Percentiles rank a stretch among this genome's conserved stretches.
Evolutionary conservation across 2,888 invertebrate genomes (phyloP).

Genomic region (Drosophila falleni): DNA sequence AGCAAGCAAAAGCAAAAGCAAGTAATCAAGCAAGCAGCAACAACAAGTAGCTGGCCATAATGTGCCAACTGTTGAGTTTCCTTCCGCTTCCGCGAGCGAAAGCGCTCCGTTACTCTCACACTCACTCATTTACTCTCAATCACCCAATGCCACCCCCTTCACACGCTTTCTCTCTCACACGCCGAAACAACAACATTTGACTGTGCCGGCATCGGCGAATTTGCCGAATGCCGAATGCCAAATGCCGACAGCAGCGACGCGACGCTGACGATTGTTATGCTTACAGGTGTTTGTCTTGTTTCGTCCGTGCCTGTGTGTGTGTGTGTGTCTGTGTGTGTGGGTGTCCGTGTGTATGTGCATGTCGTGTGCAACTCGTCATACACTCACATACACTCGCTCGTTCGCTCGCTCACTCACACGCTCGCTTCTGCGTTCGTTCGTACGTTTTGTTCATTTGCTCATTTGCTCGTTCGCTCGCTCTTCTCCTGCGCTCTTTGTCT

Average conservation of each 20-base stretch:
- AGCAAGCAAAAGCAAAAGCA: slow-evolving; percentile 5
- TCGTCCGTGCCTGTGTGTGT: slow-evolving; percentile 8
- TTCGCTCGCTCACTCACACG: slow-evolving; percentile 15
- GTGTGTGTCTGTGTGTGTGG: background rate
- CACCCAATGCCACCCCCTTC: background rate
- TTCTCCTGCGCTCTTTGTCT: slow-evolving; percentile 25
- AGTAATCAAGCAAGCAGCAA: slow-evolving; percentile 19
- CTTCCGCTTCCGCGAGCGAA: slow-evolving; percentile 66
- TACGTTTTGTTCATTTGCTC: slow-evolving; percentile 11
- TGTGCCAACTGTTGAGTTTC: slow-evolving; percentile 84
- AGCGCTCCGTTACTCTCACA: slow-evolving; percentile 8
- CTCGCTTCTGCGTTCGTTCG: slow-evolving; percentile 2
- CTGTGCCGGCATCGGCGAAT: slow-evolving; percentile 40
- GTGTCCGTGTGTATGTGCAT: slow-evolving; percentile 4
- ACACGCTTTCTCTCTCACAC: background rate
- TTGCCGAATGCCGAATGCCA: slow-evolving; percentile 8
- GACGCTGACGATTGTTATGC: slow-evolving; percentile 41
- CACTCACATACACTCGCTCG: slow-evolving; percentile 10
- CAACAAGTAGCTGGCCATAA: slow-evolving; percentile 63
- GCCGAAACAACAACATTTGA: slow-evolving; percentile 27
- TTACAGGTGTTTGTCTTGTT: slow-evolving; percentile 72
- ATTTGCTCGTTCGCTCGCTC: slow-evolving; percentile 8
- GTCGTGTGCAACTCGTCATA: background rate
- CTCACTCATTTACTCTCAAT: slow-evolving; percentile 17
- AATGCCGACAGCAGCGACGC: slow-evolving; percentile 3